phyloP scores from a whole-genome alignment of 2,888 invertebrate genomes.

The Sarcophaga caerulescens region DNA sequence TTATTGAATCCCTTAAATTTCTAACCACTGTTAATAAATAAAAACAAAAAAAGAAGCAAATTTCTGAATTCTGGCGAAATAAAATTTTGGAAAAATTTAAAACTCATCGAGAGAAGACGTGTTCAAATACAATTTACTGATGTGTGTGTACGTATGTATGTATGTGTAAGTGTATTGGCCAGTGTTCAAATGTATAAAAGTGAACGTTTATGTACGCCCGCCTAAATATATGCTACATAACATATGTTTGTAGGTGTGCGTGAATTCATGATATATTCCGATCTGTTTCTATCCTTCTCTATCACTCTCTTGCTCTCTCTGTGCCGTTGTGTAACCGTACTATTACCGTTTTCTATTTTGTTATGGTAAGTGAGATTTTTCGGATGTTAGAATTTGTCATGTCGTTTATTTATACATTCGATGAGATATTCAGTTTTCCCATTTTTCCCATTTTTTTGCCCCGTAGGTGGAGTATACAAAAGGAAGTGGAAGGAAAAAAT shows the following conservation, averaged over 20 bases:
- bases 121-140: neutral
- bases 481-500: neutral
- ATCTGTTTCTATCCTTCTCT: neutral
- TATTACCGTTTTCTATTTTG: constrained; percentile 22
- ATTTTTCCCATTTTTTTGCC: neutral
- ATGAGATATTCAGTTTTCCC: constrained; percentile 31
- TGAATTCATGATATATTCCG: neutral
- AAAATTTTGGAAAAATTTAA: neutral
- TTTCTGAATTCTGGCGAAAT: neutral
- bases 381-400: constrained; percentile 64
- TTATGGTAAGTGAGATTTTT: constrained; percentile 53
- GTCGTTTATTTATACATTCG: constrained; percentile 54
- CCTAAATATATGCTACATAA: neutral
- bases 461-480: neutral
- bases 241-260: neutral
- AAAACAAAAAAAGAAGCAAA: neutral
- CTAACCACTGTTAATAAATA: neutral
- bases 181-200: constrained; percentile 5
- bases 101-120: neutral
- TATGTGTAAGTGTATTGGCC: neutral
- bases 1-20: neutral
- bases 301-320: too few species aligned
- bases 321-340: neutral
- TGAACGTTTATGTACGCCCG: neutral
- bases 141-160: neutral